Base-by-base conservation (phyloP, 2,888 invertebrate genomes). In the Mechanitis mazaeus region DNA sequence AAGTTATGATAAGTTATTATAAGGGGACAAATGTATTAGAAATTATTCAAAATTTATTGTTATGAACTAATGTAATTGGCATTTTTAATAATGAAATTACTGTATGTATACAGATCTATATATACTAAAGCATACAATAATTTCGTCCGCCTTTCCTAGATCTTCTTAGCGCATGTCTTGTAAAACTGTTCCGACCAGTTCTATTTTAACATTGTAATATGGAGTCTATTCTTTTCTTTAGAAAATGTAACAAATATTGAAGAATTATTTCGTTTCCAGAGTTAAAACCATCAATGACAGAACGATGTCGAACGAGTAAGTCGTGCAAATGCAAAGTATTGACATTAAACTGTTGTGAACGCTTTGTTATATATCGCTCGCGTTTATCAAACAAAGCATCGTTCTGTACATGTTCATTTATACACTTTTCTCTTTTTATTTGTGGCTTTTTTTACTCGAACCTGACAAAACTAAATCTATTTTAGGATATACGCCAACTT, bases 221-320 rank as follows among this genome's bases (percentile, higher is more conserved):
- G 42, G 31, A 6, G 11, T 50, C 9, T 50, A 3, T 50, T 50
- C 5, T 50, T 7, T 50, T 50, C 5, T 50, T 3, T 31, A 50
- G 31, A 31, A 3, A 35, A 3, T 35, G 35, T 35, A 35, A 35
- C 35, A 35, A 35, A 5, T 71, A 70, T 71, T 74, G 63, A 79
- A 75, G 63, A 72, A 75, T 72, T 74, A 75, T 80, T 86, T 81
- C 79, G 75, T 80, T 87, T 83, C 71, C 88, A 88, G 89, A 84
- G 71, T 72, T 66, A 75, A 73, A 65, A 73, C 79, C 56, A 69
- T 72, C 67, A 85, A 87, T 84, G 87, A 87, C 87, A 89, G 89
- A 89, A 88, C 89, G 88, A 88, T 88, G 88, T 76, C 71, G 62
- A 72, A 80, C 78, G 78, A 84, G 88, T 89, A 89, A 88, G 89